These are phyloP conservation scores for Drosophila ustulata DNA, from an alignment of 2,888 invertebrate species.

Conservation along the genomic window DNA sequence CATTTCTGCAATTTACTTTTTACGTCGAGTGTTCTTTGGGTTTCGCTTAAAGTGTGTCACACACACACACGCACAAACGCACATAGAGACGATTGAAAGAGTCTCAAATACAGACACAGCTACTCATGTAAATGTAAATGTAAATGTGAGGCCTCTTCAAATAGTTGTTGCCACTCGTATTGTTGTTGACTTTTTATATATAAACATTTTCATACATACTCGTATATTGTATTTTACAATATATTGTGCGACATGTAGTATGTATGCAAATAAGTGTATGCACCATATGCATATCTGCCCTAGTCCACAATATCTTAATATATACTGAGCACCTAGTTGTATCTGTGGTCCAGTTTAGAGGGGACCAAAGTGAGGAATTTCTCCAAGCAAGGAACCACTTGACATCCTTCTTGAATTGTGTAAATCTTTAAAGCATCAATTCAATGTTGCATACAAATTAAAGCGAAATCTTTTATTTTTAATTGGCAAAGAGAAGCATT, in stretches of 20 bases:
- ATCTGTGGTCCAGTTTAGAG: conserved; percentile 43
- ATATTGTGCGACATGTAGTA: conserved; percentile 20
- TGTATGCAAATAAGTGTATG: conserved; percentile 41
- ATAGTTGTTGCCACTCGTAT: conserved; percentile 27
- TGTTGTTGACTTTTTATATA: conserved; percentile 15
- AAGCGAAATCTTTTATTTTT: too few species aligned
- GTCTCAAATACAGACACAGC: conserved; percentile 23
- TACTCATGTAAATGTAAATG: conserved; percentile 50
- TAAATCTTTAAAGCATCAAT: neutral
- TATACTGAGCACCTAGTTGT: conserved; percentile 29
- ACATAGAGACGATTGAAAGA: conserved; percentile 12
- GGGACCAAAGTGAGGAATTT: neutral
- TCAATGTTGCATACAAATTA: neutral
- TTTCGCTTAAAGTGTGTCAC: conserved; percentile 32
- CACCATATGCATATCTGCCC: conserved; percentile 8
- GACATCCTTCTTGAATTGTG: neutral
- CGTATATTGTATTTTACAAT: conserved; percentile 9
- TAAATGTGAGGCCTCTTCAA: conserved; percentile 47
- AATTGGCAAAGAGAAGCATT: too few species aligned
- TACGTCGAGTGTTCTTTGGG: conserved; percentile 28
- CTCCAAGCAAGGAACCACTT: neutral
- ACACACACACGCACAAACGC: conserved; percentile 16
- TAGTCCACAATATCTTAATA: conserved; percentile 59
- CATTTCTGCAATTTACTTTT: conserved; percentile 37
- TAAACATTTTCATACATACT: neutral